Evolutionary conservation across 2,797 vertebrate genomes (phyloP), one percentile per base, ranked within the genome.

Genomic region (Cossypha heuglini): DNA sequence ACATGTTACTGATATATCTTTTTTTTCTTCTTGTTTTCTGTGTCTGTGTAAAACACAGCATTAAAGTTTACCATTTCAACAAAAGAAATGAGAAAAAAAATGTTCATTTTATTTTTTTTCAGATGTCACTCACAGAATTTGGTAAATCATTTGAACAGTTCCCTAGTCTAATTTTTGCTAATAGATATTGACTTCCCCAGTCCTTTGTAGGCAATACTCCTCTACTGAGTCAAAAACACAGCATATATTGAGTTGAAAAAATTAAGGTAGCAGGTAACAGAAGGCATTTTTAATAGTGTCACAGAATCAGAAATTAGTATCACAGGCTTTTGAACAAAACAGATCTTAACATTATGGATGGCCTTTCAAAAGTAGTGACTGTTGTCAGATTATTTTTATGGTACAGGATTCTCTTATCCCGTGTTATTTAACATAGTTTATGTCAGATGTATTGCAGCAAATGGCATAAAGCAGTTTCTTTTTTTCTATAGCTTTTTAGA

Each of bases 1-100:
- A 40, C 3, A 8, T 1, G 0, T 61, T 84, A 42, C 2, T 31
- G 5, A 5, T 62, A 5, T 62, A 37, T 43, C 2, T 21, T 45
- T 71, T 74, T 79, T 81, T 86, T 62, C 6, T 45, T 16, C 40
- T 59, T 29, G 2, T 74, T 88, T 90, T 37, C 48, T 57, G 13
- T 71, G 18, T 63, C 62, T n/a, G 16, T 37, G 42, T 52, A 29
- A 51, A 29, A 51, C 28, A 51, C 25, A 74, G 1, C 38, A 13
- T 77, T 81, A 49, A 58, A 62, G 21, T 54, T 94, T 66, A 66
- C 22, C 11, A 9, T 6, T 22, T 29, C 51, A 59, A 9, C 13
- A 52, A 80, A 86, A 62, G 15, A 66, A 72, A 57, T 5, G 3
- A 51, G 25, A 1, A 21, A 33, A 58, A 45, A 35, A 33, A 15